phyloP scores from a whole-genome alignment of 2,113 vertebrate species.

The Neodon shergylaensis region DNA sequence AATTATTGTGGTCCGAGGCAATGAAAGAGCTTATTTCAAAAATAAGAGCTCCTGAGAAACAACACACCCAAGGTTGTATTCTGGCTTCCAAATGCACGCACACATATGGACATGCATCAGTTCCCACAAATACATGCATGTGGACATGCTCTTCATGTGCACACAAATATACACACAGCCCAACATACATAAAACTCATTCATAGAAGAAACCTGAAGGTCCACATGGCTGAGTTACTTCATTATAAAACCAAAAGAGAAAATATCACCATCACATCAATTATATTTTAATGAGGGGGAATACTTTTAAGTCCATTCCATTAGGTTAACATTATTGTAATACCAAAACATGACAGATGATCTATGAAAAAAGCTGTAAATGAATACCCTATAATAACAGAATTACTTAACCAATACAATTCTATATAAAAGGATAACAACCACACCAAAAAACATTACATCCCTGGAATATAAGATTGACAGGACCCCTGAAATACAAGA shows the following conservation, averaged over 20 bases:
- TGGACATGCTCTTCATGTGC: neutral
- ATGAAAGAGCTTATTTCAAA: neutral
- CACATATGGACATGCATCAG: neutral
- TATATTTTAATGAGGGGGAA: constrained; percentile 28
- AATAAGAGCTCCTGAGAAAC: neutral
- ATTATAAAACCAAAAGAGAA: neutral
- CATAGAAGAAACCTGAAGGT: neutral
- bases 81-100: neutral
- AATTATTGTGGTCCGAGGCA: neutral
- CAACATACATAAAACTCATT: neutral
- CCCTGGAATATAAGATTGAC: neutral
- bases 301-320: neutral
- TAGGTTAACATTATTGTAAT: neutral
- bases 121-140: neutral
- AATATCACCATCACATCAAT: neutral
- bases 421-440: neutral
- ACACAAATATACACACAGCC: neutral
- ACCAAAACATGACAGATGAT: neutral
- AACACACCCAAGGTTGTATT: neutral
- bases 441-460: neutral
- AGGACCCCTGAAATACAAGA: neutral
- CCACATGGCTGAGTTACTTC: neutral
- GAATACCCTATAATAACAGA: neutral
- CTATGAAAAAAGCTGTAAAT: constrained; percentile 21
- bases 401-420: neutral